Conservation (phyloP, 2,888 invertebrate genomes). For the Caenorhabditis plicata region DNA sequence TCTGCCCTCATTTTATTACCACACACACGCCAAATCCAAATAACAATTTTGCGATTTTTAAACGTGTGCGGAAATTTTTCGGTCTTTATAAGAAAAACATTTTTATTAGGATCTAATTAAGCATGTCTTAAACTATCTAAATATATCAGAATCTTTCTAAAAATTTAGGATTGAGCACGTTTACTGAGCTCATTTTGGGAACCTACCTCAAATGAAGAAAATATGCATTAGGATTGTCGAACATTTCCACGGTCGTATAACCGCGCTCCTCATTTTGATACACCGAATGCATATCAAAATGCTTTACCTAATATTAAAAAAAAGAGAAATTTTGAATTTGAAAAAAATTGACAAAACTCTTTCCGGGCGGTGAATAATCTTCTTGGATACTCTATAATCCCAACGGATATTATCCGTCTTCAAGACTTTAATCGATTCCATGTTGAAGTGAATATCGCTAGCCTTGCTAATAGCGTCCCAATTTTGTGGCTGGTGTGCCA, state of each 20-base stretch:
- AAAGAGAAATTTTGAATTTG: not conserved
- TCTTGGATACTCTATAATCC: constrained; percentile 39
- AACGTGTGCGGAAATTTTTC: not conserved
- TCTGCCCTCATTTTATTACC: too few relatives aligned
- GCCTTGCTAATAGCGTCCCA: constrained; percentile 25
- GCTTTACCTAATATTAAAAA: constrained; percentile 13
- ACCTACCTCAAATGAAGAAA: constrained; percentile 30
- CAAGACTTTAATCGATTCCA: constrained; percentile 17
- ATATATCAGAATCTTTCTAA: too few relatives aligned
- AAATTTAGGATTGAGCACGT: too few relatives aligned
- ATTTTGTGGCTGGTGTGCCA: constrained; percentile 27
- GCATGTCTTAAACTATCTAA: too few relatives aligned
- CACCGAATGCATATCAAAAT: constrained; percentile 38
- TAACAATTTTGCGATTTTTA: too few relatives aligned
- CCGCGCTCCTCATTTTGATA: constrained; percentile 21
- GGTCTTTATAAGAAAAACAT: not conserved
- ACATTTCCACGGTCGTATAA: constrained; percentile 24
- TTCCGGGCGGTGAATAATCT: constrained; percentile 42
- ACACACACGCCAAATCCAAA: too few relatives aligned
- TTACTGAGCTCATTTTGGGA: too few relatives aligned
- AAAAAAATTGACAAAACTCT: constrained; percentile 15
- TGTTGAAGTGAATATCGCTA: constrained; percentile 14
- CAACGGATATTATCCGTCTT: constrained; percentile 23
- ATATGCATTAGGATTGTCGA: constrained; percentile 17
- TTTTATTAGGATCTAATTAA: too few relatives aligned